These are phyloP conservation scores for Chorisops tibialis DNA, from an alignment of 2,888 invertebrate species.

Conservation along the genomic window DNA sequence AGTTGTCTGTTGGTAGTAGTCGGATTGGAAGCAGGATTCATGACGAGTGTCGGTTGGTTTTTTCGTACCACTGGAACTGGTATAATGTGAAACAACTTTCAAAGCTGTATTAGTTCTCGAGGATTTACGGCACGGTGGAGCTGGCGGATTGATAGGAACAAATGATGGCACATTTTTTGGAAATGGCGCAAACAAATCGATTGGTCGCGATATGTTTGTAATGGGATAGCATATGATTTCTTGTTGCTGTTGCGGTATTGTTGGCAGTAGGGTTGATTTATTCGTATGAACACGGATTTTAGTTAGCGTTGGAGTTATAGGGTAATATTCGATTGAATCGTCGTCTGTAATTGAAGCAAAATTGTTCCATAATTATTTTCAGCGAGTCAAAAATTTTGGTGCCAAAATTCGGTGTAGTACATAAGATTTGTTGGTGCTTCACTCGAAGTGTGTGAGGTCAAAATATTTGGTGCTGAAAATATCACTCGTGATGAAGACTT, in stretches of 20 bases:
- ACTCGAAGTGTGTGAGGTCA: background rate
- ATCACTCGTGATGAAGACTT: no score
- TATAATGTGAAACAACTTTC: constrained; percentile 53
- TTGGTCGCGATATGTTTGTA: constrained; percentile 47
- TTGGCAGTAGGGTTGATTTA: constrained; percentile 50
- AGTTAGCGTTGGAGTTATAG: constrained; percentile 75
- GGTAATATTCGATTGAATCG: constrained; percentile 73
- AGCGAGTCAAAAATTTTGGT: background rate
- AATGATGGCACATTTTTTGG: constrained; percentile 61
- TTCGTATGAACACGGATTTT: constrained; percentile 71
- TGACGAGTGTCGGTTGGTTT: constrained; percentile 42
- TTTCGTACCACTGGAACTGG: constrained; percentile 46
- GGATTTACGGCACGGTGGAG: constrained; percentile 72
- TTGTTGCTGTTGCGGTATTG: constrained; percentile 48
- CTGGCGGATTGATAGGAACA: constrained; percentile 58
- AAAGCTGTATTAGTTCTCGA: constrained; percentile 67
- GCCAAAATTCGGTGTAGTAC: background rate
- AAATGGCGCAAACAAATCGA: constrained; percentile 57
- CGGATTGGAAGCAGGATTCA: constrained; percentile 48
- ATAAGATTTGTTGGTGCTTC: background rate
- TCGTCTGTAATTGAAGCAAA: constrained; percentile 62
- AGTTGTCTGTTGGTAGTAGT: constrained; percentile 37
- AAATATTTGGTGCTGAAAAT: background rate
- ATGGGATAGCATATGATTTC: constrained; percentile 64
- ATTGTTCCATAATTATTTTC: background rate